Evolutionary conservation across 2,797 vertebrate genomes (phyloP).

Genomic region (Perodicticus potto): DNA sequence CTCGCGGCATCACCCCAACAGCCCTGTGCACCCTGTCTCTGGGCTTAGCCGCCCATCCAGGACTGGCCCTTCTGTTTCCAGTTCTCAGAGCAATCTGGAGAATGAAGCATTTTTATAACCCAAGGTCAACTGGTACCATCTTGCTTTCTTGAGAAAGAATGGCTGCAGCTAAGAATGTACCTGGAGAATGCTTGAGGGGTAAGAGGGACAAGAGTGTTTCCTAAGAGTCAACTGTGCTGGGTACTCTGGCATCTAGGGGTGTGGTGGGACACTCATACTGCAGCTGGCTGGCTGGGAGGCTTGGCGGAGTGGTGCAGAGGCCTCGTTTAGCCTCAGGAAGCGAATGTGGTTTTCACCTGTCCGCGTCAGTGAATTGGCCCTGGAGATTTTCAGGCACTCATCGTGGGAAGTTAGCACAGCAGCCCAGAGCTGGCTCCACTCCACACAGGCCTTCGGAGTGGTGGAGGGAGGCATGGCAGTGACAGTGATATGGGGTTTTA

Average conservation of each 20-base stretch:
- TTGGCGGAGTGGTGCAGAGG: neutral
- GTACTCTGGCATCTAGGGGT: neutral
- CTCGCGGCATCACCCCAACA: neutral
- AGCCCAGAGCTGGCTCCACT: neutral
- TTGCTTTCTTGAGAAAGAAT: slow-evolving; percentile 45
- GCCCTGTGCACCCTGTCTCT: neutral
- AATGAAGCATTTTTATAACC: neutral
- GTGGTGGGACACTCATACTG: neutral
- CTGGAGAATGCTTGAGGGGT: neutral
- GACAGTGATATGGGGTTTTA: neutral
- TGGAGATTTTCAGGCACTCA: neutral
- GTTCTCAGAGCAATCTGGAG: slow-evolving; percentile 9
- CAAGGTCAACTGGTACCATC: neutral
- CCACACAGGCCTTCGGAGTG: accelerated
- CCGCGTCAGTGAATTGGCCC: neutral
- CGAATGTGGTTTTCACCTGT: neutral
- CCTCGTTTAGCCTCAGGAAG: neutral
- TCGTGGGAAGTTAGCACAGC: neutral
- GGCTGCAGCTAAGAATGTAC: neutral
- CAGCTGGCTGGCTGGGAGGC: neutral
- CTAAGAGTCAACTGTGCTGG: neutral
- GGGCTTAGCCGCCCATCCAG: neutral
- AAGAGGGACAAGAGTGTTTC: neutral
- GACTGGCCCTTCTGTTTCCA: neutral
- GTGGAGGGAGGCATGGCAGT: neutral